Evolutionary conservation across 1,140 invertebrate genomes (phyloP), one percentile per base, ranked within the genome.

Genomic region (Zelostemma sp.): DNA sequence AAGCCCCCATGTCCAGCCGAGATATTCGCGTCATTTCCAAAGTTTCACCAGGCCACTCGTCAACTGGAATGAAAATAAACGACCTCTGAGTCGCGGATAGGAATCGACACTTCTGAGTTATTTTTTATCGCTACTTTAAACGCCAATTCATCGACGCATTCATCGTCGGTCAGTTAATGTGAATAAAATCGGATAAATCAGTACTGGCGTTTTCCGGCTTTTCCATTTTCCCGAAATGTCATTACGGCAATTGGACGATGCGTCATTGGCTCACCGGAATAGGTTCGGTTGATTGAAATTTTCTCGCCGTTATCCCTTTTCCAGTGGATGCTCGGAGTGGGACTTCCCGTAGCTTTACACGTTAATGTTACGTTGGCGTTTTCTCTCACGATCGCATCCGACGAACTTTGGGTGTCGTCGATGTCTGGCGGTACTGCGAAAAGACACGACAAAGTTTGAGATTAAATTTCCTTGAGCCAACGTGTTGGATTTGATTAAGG

Each of bases 341-440:
- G 96, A 76, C 93, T 95, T 77, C 96, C 95, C 73, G 92, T 92
- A 59, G 95, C 95, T 80, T 93, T 92, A 84, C 95, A 97, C 67
- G 89, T 91, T 58, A 97, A 85, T 8, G 91, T 94, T 49, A 97
- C 93, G 84, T 97, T 96, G 58, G 93, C 89, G 51, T 93, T 93
- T 87, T 97, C 95, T 15, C 94, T 88, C 15, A 96, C 94, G 72
- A 97, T 95, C 25, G 95, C 92, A 82, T 97, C 95, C 70, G 93
- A 93, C 75, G 94, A 95, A 78, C 93, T 95, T 78, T 93, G 88
- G 21, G 93, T 90, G 85, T 96, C 94, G 76, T 95, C 93, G 76
- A 97, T 97, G 80, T 94, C 93, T 15, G 95, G 95, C 11, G 95
- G 95, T 72, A 97, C 95, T 97, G 87, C 6, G 86, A 89, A 69